Conservation (phyloP, 2,888 invertebrate species). For the Gerris lacustris region DNA sequence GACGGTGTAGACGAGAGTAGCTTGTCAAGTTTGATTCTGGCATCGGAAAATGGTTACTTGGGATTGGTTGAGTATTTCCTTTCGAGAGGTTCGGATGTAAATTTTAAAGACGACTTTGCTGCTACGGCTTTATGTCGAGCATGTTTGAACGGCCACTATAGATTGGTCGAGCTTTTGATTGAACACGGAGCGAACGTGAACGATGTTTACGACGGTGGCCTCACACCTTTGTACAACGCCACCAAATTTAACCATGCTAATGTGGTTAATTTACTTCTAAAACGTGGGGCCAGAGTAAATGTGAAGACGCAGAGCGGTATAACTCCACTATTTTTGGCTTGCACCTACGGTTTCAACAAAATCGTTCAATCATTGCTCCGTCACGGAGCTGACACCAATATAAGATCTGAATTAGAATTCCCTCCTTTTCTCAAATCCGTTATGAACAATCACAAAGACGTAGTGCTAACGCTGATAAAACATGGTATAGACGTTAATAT, state of each 20-base stretch:
- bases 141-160: too few relatives aligned
- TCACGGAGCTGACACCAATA: not conserved
- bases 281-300: too few relatives aligned
- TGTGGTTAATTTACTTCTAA: too few relatives aligned
- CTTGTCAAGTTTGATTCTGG: not conserved
- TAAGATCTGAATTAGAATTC: not conserved
- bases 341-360: not conserved
- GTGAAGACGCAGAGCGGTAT: not conserved
- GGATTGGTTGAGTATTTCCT: not conserved
- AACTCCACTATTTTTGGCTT: not conserved
- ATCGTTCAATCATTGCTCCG: not conserved
- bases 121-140: too few relatives aligned
- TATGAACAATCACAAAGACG: not conserved
- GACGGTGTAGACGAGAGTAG: too few relatives aligned
- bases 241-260: too few relatives aligned
- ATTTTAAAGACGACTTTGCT: too few relatives aligned
- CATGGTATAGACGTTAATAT: not conserved
- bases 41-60: not conserved
- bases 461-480: not conserved
- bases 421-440: not conserved
- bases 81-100: not conserved
- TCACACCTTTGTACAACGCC: too few relatives aligned
- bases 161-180: too few relatives aligned
- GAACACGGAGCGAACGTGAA: too few relatives aligned
- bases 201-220: too few relatives aligned